Evolutionary conservation across 2,888 invertebrate species (phyloP), one percentile per base, ranked within the genome.

Genomic region (Labia minor): DNA sequence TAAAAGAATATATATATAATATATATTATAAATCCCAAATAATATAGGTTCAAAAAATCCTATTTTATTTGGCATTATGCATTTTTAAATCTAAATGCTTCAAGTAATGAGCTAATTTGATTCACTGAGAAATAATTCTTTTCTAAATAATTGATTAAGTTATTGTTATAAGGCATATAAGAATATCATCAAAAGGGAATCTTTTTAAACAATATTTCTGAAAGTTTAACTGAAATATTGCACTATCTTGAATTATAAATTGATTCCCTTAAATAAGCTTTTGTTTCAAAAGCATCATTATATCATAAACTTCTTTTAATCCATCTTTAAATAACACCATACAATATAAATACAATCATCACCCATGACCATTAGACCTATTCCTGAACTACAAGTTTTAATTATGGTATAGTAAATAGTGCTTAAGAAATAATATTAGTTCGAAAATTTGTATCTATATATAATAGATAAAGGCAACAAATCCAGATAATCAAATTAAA

Each of bases 301-400:
- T 49, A 3, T 49, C 49, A 49, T n/a, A n/a, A 33, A 49, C 4
- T 49, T n/a, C 14, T 16, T 49, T 49, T 49, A 49, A 49, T 49
- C 16, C 49, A 49, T 8, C 49, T n/a, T 49, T 49, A 49, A 49
- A n/a, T 4, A 49, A 49, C 49, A 49, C 16, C 49, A 49, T 49
- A n/a, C 49, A n/a, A 49, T 49, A 49, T 49, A 49, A 49, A 49
- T 49, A 49, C 49, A 49, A 49, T 49, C 49, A 49, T 49, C 49
- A 49, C 49, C 49, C 49, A 49, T n/a, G 49, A 49, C 49, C 49
- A 49, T n/a, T 49, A 14, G 49, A 49, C 49, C 49, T 49, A 49
- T 3, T n/a, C 49, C 49, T 49, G 49, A 49, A 49, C 49, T 49
- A 49, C 49, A 49, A 10, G 11, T 49, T 8, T 11, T 49, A 10